Base-by-base conservation (phyloP, 2,113 vertebrate species). In the Pedionomus torquatus region DNA sequence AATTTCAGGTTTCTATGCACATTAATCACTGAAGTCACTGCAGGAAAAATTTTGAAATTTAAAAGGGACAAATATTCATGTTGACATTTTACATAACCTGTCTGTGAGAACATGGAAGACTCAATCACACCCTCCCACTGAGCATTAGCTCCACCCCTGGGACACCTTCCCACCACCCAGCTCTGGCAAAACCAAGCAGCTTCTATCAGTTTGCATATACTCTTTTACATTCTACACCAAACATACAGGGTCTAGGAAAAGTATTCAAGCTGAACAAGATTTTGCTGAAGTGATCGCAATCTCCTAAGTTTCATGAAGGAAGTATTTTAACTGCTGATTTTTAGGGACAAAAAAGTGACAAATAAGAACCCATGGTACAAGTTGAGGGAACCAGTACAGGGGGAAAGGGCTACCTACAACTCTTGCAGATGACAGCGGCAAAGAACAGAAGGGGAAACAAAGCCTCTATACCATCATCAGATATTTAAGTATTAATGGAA, bases 321-420 rank as follows among this genome's bases (percentile, higher is more conserved):
- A 28, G 15, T 20, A 58, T 54, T 83, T 78, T 54, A 69, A 55
- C 26, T 13, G 17, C 49, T 76, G 33, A 58, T 66, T 78, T 78
- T 60, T 48, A 78, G 21, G n/a, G 58, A 78, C 20, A 60, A 65
- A 70, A 70, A 71, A 71, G 28, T 13, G 37, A 46, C 58, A 57
- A 68, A 60, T 23, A 63, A 71, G 44, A 65, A 25, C 23, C 16
- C n/a, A 33, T 0, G 0, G 37, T 41, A 58, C 23, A 51, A 77
- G 68, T 0, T 0, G 1, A 64, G 10, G 18, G 63, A 82, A 49
- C 18, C 18, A 6, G 63, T n/a, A 25, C 11, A 31, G 20, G 21
- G 31, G 10, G 46, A 68, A 46, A 5, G 9, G 60, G 39, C 68
- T 64, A 33, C 41, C 68, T 64, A 33, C 41, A 70, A 7, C 26